Evolutionary conservation across 2,797 vertebrate genomes (phyloP), one percentile per base, ranked within the genome.

Genomic region (Eutrigla gurnardus): DNA sequence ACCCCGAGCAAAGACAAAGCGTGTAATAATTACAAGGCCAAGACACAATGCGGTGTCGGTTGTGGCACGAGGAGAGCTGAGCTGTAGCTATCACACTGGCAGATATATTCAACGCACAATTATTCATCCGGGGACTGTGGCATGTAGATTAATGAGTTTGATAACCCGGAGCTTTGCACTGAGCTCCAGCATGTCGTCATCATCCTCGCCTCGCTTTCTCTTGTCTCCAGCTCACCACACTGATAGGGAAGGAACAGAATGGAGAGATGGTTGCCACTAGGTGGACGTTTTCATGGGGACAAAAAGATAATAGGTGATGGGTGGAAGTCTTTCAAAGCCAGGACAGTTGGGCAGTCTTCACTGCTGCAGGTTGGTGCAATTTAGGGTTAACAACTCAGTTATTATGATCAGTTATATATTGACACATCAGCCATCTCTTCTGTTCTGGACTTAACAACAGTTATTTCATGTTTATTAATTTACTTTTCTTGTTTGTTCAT

Each of bases 91-190:
- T 97, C 97, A 96, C 93, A 94, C 95, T 96, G 96, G 97, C 97
- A 97, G 96, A 98, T 97, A 97, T 96, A 98, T 97, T 96, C 97
- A 95, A 96, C 94, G 95, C 95, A 96, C 97, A 98, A 98, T 98
- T 99, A 98, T 98, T 98, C 97, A 98, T 98, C 96, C 95, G 91
- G 95, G 95, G 95, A 96, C 96, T 96, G 93, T 97, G 97, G 97
- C 97, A 97, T 96, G 96, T 96, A 98, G 97, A 98, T 99, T 98
- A 98, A 98, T 97, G 97, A 98, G 97, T 97, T 97, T 97, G 97
- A 98, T 98, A 98, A 98, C 96, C 97, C 93, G 91, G 94, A 96
- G 96, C 93, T 93, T 96, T 96, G 95, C 94, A 93, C 87, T 94
- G 94, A 95, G 96, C 95, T 96, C 94, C 91, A 94, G 95, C 94